phyloP scores from a whole-genome alignment of 2,797 vertebrate genomes.

The Chrosomus eos region DNA sequence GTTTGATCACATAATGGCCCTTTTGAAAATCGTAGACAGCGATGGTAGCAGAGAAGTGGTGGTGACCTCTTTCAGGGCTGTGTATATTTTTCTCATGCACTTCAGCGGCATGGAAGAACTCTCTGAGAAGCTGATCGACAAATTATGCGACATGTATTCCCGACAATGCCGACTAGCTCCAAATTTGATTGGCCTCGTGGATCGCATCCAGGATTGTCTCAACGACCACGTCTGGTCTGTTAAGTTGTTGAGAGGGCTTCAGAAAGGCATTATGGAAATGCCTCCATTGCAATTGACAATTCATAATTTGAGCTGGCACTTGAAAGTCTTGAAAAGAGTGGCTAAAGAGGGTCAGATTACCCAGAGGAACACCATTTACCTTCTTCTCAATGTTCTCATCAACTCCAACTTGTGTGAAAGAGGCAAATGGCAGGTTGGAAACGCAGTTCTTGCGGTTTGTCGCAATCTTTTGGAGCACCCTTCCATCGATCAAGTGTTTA shows the following conservation, averaged over 20 bases:
- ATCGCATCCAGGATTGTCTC: slow-evolving; percentile 71
- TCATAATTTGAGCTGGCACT: slow-evolving; percentile 78
- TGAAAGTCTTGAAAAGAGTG: slow-evolving; percentile 80
- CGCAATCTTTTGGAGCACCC: slow-evolving; percentile 79
- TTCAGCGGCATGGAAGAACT: slow-evolving; percentile 73
- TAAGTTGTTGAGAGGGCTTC: slow-evolving; percentile 73
- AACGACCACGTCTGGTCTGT: slow-evolving; percentile 73
- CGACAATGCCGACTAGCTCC: slow-evolving; percentile 77
- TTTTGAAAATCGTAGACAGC: slow-evolving; percentile 75
- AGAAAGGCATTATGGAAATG: slow-evolving; percentile 70
- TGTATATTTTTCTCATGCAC: slow-evolving; percentile 81
- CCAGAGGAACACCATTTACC: slow-evolving; percentile 72
- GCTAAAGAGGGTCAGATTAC: slow-evolving; percentile 76
- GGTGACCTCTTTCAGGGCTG: slow-evolving; percentile 81
- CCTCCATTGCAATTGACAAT: slow-evolving; percentile 60
- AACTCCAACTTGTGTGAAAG: slow-evolving; percentile 64
- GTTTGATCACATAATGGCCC: slow-evolving; percentile 73
- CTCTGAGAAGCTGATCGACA: slow-evolving; percentile 66
- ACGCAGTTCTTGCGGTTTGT: slow-evolving; percentile 81
- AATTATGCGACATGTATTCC: slow-evolving; percentile 79
- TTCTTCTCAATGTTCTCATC: slow-evolving; percentile 73
- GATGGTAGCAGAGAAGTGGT: slow-evolving; percentile 72
- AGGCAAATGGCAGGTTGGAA: slow-evolving; percentile 81
- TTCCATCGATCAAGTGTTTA: slow-evolving; percentile 72
- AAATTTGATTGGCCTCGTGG: slow-evolving; percentile 81